A percentile compares a stretch with the other conserved stretches of the same genome.
These are phyloP conservation scores for Anguilla anguilla DNA, from an alignment of 2,797 vertebrate species.

Conservation along the genomic window DNA sequence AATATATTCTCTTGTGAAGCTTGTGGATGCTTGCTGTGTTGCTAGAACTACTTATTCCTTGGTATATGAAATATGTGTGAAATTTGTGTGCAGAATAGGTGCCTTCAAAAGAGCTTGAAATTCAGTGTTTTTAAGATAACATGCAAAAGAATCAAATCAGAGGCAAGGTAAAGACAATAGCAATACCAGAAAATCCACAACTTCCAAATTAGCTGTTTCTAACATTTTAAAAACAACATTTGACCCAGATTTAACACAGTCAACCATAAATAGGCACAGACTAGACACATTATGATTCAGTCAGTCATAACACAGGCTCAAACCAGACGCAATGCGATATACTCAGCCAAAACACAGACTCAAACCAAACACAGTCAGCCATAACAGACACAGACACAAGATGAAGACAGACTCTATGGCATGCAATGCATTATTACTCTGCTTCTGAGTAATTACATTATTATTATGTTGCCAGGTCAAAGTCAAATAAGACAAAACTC, in stretches of 20 bases:
- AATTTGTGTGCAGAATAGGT: background rate
- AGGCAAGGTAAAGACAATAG: background rate
- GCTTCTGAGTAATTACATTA: background rate
- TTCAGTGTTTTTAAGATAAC: background rate
- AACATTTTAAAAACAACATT: background rate
- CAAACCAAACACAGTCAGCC: background rate
- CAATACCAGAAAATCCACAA: no score
- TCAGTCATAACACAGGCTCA: background rate
- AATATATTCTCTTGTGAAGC: no score
- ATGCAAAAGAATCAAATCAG: background rate
- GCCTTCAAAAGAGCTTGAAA: background rate
- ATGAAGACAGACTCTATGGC: background rate
- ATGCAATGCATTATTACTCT: background rate
- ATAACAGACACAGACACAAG: background rate
- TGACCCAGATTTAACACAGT: background rate
- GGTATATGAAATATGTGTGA: background rate
- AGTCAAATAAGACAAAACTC: background rate
- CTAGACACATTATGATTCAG: background rate
- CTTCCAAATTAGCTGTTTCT: background rate
- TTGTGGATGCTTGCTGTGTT: no score
- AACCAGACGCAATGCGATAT: background rate
- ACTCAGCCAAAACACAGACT: background rate
- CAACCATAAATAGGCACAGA: background rate
- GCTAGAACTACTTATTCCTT: background rate
- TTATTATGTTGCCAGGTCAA: background rate